phyloP scores from a whole-genome alignment of 2,888 invertebrate genomes.

The Cheilosia vulpina region DNA sequence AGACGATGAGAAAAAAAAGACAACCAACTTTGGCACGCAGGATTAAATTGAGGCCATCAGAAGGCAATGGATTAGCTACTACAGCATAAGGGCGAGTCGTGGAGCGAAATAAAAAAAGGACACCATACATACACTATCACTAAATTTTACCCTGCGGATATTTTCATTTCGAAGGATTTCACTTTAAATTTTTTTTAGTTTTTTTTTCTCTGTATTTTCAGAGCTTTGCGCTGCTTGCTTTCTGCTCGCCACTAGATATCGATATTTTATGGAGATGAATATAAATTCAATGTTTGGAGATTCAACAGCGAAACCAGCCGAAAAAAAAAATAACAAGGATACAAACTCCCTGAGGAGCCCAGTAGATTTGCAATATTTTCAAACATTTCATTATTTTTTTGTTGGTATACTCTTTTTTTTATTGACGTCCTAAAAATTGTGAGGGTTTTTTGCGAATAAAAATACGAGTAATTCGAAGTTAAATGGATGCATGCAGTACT shows the following conservation, averaged over 20 bases:
- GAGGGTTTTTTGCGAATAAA: conserved; percentile 38
- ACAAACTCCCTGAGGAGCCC: conserved; percentile 33
- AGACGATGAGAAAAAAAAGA: conserved; percentile 18
- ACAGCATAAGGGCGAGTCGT: conserved; percentile 39
- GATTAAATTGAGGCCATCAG: conserved; percentile 61
- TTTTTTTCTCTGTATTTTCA: background rate
- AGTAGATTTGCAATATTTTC: conserved; percentile 55
- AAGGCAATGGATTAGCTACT: conserved; percentile 61
- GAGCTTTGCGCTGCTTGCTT: conserved; percentile 15
- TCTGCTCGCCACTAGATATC: conserved; percentile 45
- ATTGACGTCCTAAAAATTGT: conserved; percentile 46
- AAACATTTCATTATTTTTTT: conserved; percentile 23
- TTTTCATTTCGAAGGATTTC: conserved; percentile 64
- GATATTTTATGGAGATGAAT: conserved; percentile 71
- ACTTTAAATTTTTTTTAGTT: conserved; percentile 2
- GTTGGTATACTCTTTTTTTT: conserved; percentile 18
- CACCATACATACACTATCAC: conserved; percentile 47
- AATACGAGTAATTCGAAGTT: conserved; percentile 38
- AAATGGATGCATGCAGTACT: conserved; percentile 61
- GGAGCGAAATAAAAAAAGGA: conserved; percentile 39
- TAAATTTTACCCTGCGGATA: conserved; percentile 67
- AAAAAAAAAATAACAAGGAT: conserved; percentile 45
- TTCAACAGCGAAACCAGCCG: conserved; percentile 4
- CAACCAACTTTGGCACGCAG: conserved; percentile 59
- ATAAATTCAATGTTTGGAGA: conserved; percentile 66